Conservation (phyloP, 2,113 vertebrate species). For the Trematomus loennbergii region DNA sequence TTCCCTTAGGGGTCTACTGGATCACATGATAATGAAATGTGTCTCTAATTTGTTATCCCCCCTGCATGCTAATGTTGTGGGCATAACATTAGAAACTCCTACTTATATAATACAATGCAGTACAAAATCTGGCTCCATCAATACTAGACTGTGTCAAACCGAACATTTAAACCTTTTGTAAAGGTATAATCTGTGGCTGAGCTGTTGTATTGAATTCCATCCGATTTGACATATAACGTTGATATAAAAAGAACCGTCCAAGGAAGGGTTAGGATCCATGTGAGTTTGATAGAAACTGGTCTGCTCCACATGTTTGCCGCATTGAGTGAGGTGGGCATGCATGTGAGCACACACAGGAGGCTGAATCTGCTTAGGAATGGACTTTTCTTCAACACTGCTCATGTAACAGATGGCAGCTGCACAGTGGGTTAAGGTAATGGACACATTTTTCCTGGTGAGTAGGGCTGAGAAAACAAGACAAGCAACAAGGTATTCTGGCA, state of each 20-base stretch:
- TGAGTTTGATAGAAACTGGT: background rate
- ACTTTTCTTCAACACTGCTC: background rate
- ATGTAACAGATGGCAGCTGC: conserved; percentile 43
- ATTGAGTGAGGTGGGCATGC: background rate
- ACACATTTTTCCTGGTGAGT: conserved; percentile 39
- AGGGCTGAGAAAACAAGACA: conserved; percentile 51
- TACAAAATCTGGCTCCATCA: too few relatives aligned
- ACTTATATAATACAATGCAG: too few relatives aligned
- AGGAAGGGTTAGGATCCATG: background rate
- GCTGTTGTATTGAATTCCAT: background rate
- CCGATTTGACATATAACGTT: background rate
- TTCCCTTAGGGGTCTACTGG: background rate
- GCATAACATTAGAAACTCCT: too few relatives aligned
- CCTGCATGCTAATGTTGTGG: background rate
- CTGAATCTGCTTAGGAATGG: conserved; percentile 6
- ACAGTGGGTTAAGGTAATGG: conserved; percentile 31
- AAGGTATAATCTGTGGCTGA: background rate
- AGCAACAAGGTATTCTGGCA: conserved; percentile 48
- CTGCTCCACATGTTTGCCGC: conserved; percentile 1
- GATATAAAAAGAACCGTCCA: background rate
- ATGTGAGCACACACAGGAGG: background rate
- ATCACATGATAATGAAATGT: background rate
- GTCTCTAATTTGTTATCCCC: background rate
- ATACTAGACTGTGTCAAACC: background rate
- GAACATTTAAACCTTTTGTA: background rate